Conservation (phyloP, 2,888 invertebrate species). For the Neelides folsomi region DNA sequence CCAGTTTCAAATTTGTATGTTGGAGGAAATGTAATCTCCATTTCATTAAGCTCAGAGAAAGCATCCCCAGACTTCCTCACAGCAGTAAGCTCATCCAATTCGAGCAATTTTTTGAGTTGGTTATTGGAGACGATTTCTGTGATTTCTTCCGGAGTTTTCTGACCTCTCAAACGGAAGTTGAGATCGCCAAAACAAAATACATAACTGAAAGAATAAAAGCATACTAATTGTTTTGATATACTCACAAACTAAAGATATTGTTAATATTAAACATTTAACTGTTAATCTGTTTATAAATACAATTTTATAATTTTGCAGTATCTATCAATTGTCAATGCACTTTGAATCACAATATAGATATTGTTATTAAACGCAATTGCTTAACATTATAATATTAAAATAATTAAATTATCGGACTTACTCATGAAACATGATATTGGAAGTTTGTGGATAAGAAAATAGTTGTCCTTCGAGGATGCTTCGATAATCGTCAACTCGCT, state of each 20-base stretch:
- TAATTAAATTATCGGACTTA: slow-evolving; percentile 41
- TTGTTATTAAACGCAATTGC: too few species aligned
- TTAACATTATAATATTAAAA: too few species aligned
- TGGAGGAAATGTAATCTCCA: slow-evolving; percentile 62
- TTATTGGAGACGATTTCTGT: slow-evolving; percentile 50
- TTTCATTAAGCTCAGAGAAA: slow-evolving; percentile 67
- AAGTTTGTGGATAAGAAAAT: slow-evolving; percentile 62
- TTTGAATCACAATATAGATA: too few species aligned
- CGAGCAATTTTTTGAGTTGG: slow-evolving; percentile 51
- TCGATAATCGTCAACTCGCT: slow-evolving; percentile 75
- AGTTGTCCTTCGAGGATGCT: slow-evolving; percentile 68
- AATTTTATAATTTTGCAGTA: too few species aligned
- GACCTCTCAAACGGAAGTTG: slow-evolving; percentile 65
- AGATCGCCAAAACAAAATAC: slow-evolving; percentile 86
- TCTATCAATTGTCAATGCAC: too few species aligned
- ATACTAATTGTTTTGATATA: too few species aligned
- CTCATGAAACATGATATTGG: slow-evolving; percentile 82
- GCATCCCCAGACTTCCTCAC: slow-evolving; percentile 62
- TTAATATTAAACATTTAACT: too few species aligned
- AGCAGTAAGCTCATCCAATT: slow-evolving; percentile 59
- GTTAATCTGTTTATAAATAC: too few species aligned
- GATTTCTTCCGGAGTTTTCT: slow-evolving; percentile 53
- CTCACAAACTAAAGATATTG: too few species aligned
- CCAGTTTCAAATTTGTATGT: slow-evolving; percentile 74
- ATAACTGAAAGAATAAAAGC: slow-evolving; percentile 47